A percentile compares a stretch with the other conserved stretches of the same genome.
phyloP scores from a whole-genome alignment of 2,797 vertebrate species.

The Scomberomorus guttatus region DNA sequence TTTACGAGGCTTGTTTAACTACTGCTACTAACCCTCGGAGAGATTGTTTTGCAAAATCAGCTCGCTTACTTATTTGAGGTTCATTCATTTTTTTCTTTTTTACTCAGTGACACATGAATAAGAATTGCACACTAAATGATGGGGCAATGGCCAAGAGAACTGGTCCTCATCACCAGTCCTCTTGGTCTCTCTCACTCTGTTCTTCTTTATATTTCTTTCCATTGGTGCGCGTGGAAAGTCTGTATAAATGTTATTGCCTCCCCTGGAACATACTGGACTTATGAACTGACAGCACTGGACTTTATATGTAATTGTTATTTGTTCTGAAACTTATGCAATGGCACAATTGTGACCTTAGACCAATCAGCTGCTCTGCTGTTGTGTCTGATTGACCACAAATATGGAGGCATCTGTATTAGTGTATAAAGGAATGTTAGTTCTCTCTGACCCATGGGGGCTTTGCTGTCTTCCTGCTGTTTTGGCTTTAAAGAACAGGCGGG shows the following conservation, averaged over 20 bases:
- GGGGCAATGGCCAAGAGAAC: not conserved
- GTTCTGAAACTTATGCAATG: not conserved
- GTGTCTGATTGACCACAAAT: conserved; percentile 20
- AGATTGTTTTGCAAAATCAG: not conserved
- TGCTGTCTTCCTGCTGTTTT: conserved; percentile 20
- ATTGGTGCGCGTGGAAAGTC: not conserved
- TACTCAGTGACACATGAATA: not conserved
- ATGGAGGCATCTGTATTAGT: not conserved
- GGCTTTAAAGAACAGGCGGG: too few relatives aligned
- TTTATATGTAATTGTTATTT: too few relatives aligned
- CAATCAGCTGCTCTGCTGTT: conserved; percentile 21
- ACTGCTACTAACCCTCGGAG: not conserved
- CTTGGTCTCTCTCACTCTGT: not conserved
- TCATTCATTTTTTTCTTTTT: not conserved
- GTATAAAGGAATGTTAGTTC: conserved; percentile 20
- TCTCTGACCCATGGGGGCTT: conserved; percentile 27
- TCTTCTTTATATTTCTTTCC: conserved; percentile 11
- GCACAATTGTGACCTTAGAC: conserved; percentile 31
- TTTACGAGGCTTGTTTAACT: not conserved
- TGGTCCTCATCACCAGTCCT: not conserved
- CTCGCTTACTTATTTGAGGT: not conserved
- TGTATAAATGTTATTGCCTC: too few relatives aligned
- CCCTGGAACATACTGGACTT: too few relatives aligned
- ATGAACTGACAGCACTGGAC: too few relatives aligned
- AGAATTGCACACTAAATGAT: not conserved